Conservation (phyloP, 2,113 vertebrate species). For the Tricholaema leucomelas region DNA sequence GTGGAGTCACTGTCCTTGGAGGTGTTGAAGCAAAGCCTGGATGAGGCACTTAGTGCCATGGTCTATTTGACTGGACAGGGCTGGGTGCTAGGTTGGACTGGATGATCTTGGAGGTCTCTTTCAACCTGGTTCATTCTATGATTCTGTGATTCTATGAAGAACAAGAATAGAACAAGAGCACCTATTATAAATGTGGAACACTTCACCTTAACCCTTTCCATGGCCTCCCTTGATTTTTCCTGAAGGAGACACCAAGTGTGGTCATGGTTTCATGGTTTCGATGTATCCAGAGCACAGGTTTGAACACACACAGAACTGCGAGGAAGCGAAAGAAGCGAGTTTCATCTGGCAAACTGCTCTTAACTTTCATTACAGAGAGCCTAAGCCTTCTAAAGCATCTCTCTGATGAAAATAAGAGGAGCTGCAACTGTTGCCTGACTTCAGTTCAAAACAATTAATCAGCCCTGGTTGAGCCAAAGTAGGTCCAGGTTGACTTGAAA, state of each 20-base stretch:
- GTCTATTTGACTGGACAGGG: too few species aligned
- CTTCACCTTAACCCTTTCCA: not conserved
- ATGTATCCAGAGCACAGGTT: not conserved
- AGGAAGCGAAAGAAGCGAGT: not conserved
- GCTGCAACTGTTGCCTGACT: not conserved
- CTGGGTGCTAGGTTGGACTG: too few species aligned
- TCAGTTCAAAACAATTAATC: conserved; percentile 17
- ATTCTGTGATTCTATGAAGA: too few species aligned
- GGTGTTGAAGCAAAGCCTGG: too few species aligned
- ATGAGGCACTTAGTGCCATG: too few species aligned
- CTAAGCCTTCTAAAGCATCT: not conserved
- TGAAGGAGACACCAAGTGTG: not conserved
- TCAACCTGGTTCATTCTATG: too few species aligned
- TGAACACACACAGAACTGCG: not conserved
- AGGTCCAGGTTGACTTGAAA: conserved; percentile 47
- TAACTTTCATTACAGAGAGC: not conserved
- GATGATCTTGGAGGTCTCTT: too few species aligned
- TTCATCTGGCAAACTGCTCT: not conserved
- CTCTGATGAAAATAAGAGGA: not conserved
- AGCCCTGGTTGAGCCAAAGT: not conserved
- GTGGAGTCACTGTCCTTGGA: too few species aligned
- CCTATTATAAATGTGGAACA: not conserved
- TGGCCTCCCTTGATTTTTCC: not conserved
- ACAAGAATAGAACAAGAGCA: not conserved
- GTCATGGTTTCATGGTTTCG: not conserved